These are phyloP conservation scores for Callorhinus ursinus DNA, from an alignment of 2,113 vertebrate species.

Conservation along the genomic window DNA sequence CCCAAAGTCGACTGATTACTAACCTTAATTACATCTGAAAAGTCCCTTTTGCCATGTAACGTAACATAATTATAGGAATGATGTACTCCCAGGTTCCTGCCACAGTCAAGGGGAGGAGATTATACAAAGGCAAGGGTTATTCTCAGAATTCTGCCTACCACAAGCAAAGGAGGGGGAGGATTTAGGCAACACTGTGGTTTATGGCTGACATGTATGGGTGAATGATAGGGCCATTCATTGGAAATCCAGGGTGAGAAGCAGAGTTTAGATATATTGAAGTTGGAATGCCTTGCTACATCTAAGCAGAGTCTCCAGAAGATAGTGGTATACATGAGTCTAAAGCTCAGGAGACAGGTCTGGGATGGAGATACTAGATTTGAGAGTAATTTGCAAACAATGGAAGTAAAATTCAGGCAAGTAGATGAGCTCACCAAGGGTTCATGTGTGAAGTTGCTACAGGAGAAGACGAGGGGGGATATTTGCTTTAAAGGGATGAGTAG, in stretches of 20 bases:
- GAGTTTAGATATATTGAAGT: neutral
- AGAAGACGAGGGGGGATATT: neutral
- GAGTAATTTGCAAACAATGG: neutral
- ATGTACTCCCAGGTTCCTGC: neutral
- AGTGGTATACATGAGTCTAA: neutral
- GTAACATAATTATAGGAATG: neutral
- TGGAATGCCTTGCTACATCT: neutral
- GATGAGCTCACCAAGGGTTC: neutral
- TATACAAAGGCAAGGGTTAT: neutral
- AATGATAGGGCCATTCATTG: neutral
- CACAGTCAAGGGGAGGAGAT: neutral
- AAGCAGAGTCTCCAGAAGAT: neutral
- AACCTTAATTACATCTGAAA: constrained; percentile 30
- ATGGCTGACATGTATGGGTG: neutral
- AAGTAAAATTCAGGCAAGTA: constrained; percentile 6
- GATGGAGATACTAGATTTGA: constrained; percentile 1
- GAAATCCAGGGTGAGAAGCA: neutral
- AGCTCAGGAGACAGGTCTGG: neutral
- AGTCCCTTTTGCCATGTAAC: neutral
- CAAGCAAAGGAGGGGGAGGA: neutral
- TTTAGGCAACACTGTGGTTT: neutral
- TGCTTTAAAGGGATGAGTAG: neutral
- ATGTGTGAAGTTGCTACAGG: neutral
- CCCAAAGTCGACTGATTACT: neutral
- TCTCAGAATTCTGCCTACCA: constrained; percentile 25